Base-by-base conservation (phyloP, 92 coral and sea anemone genomes). In the Zoanthus gigantus region DNA sequence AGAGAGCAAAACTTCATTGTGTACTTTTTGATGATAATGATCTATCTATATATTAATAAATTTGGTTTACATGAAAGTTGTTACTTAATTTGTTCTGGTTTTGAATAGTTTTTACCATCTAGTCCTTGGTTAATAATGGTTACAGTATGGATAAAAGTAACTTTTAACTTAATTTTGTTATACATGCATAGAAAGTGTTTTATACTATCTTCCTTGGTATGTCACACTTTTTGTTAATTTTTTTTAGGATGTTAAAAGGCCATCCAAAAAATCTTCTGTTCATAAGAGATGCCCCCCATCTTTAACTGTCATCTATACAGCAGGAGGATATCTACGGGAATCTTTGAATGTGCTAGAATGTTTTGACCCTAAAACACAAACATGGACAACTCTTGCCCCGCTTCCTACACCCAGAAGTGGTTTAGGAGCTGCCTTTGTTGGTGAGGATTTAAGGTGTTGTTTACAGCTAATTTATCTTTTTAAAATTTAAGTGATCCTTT, bases 391-490 rank as follows among this genome's bases (percentile, higher is more conserved):
- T 14, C 94, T 94, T 10, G 74, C 92, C 32, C 95, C 95, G 0
- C 84, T 94, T 16, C 86, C 95, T 57, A 84, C 89, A 16, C 95
- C 98, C 1, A 88, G 95, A 82, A 94, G 98, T 89, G 98, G 98
- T 32, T 90, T 94, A 31, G 98, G 98, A 56, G 98, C 98, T 4
- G 98, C 94, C 11, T 94, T 91, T 81, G 79, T 91, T 77, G 98
- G 98, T 91, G 89, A 45, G 88, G 42, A 29, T 63, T n/a, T 58
- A 10, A 15, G 0, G 17, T 14, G 17, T 54, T 54, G 12, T 58
- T 58, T 12, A 17, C 17, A 14, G 66, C 23, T 14, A 67, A 28
- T 23, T 42, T 72, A 6, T 72, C n/a, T 37, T 4, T 37, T 37
- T 37, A 37, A 37, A 0, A 37, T 37, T 37, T 37, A 37, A 37